phyloP scores from a whole-genome alignment of 2,797 vertebrate species.

The Sebastolobus altivelis region DNA sequence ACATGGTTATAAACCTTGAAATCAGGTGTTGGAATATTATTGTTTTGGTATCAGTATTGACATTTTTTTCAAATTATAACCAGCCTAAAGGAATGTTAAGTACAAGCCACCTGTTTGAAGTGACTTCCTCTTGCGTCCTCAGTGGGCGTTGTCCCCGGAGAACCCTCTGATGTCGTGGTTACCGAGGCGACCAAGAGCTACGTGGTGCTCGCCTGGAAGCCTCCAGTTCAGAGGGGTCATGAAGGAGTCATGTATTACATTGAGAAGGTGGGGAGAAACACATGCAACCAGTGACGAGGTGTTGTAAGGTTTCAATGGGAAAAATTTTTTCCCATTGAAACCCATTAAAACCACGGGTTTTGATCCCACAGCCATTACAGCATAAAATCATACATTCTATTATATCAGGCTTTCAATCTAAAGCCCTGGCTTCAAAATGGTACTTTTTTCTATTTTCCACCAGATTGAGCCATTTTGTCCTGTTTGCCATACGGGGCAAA shows the following conservation, averaged over 20 bases:
- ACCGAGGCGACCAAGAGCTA: constrained; percentile 98
- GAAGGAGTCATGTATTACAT: constrained; percentile 98
- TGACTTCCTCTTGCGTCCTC: constrained; percentile 51
- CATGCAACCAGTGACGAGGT: not conserved
- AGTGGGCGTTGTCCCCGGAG: constrained; percentile 95
- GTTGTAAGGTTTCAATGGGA: too few species aligned
- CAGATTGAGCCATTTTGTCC: too few species aligned
- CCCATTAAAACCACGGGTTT: not conserved
- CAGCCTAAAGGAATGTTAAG: not conserved
- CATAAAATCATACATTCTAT: too few species aligned
- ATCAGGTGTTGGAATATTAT: not conserved
- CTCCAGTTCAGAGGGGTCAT: constrained; percentile 94
- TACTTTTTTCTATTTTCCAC: too few species aligned
- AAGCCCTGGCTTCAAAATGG: too few species aligned
- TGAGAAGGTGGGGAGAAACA: constrained; percentile 90
- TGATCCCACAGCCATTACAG: too few species aligned
- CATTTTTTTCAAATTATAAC: not conserved
- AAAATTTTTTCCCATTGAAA: too few species aligned
- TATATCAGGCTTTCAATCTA: too few species aligned
- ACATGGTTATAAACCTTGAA: not conserved
- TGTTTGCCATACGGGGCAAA: too few species aligned
- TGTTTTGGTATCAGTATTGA: not conserved
- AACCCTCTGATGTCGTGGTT: constrained; percentile 91
- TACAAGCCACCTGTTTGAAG: not conserved
- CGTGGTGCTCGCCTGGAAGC: constrained; percentile 98